Base-by-base conservation (phyloP, 2,113 vertebrate genomes). In the Lophotis ruficrista region DNA sequence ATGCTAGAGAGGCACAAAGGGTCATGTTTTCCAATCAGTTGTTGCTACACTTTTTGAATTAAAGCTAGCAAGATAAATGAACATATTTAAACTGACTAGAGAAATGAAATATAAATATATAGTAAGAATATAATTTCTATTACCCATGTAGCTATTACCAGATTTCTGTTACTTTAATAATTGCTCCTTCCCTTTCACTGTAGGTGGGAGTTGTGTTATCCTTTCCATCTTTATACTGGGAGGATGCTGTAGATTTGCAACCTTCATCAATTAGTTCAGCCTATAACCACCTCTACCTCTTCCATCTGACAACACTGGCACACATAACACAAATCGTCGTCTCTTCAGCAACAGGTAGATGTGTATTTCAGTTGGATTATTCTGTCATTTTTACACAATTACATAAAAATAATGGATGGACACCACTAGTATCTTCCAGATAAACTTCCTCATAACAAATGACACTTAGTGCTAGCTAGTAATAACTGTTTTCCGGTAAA, bases 301-400 rank as follows among this genome's bases (percentile, higher is more conserved):
- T 99, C 89, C 99, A 99, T 90, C 97, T 99, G 98, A 97, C 99
- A 95, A 99, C 99, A 30, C 98, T 99, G 99, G 99, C 99, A 62
- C 99, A 99, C 53, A 96, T 99, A 54, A 93, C 98, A 69, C 99
- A 99, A 97, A 98, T 99, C 5, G 96, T 99, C 72, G 83, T 99
- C 77, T 98, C 98, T 48, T 97, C 98, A 91, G 97, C 98, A 68
- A 80, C 97, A 98, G 98, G 98, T 98, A 97, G 88, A 72, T 45
- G 17, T 80, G 24, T 43, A 10, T 64, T 94, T 56, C 15, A 18
- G 10, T 78, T 54, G 30, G 28, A 65, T 68, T 82, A 37, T 78
- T 90, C 48, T 73, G 38, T 11, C 7, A 25, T 57, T 91, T 85
- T 87, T 75, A 43, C 10, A 47, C 28, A 33, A 7, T 81, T 92